These are phyloP conservation scores for Periplaneta americana DNA, from an alignment of 1,140 invertebrate species.

Conservation along the genomic window DNA sequence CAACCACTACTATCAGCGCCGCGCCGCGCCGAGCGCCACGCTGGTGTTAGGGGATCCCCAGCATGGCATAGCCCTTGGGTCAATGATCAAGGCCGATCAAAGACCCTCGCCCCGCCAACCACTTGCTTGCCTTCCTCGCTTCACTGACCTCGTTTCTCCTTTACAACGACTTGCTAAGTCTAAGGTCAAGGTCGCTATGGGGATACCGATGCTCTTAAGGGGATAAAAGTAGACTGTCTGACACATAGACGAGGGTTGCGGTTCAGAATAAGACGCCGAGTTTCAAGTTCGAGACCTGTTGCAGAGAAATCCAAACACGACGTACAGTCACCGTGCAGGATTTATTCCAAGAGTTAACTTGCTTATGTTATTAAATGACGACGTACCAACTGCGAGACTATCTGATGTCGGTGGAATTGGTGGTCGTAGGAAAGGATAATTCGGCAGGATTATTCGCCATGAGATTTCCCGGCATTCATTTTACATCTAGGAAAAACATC, in stretches of 20 bases:
- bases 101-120: slow-evolving; percentile 1
- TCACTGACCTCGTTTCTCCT: slow-evolving; percentile 7
- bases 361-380: too few species aligned
- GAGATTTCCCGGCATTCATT: too few species aligned
- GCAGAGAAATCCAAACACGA: too few species aligned
- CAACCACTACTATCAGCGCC: neutral
- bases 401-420: too few species aligned
- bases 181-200: neutral
- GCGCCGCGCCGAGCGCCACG: neutral
- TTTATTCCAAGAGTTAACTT: too few species aligned
- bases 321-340: too few species aligned
- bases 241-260: neutral
- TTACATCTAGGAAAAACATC: too few species aligned
- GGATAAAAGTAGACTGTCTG: neutral
- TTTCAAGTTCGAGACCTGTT: neutral
- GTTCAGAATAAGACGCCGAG: neutral
- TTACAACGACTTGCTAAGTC: neutral
- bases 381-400: too few species aligned
- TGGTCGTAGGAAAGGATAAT: too few species aligned
- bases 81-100: slow-evolving; percentile 14
- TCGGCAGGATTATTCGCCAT: too few species aligned
- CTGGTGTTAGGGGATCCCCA: neutral
- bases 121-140: neutral
- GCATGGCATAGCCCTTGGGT: slow-evolving; percentile 1
- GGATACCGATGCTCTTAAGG: neutral